Evolutionary conservation across 2,888 invertebrate genomes (phyloP), one percentile per base, ranked within the genome.

Genomic region (Eupelmus urozonus): DNA sequence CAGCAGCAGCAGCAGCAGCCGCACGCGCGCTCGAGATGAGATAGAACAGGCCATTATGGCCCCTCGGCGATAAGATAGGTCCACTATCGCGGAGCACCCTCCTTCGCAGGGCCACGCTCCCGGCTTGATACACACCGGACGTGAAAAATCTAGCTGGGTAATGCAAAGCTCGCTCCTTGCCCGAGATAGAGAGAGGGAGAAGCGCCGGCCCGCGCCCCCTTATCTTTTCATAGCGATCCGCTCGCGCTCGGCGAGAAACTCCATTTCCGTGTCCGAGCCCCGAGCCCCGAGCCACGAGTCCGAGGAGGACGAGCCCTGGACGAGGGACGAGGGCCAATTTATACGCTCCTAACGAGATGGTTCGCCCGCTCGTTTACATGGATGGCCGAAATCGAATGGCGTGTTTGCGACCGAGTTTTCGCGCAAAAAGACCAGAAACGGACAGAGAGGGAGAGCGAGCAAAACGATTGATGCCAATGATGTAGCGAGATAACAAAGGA

Each of bases 231-330:
- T 87, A 84, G 85, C 85, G 86, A 88, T 88, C 88, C 82, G 73
- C 63, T 25, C 25, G 65, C 83, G 85, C 86, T 82, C 85, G 85
- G 86, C 85, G 86, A 87, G 87, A 87, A 80, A 78, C 88, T 89
- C 87, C 86, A 89, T 89, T 89, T 89, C 89, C 89, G 88, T 85
- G 87, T 85, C 84, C 85, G 85, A 86, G 84, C 82, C n/a, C n/a
- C n/a, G n/a, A 86, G 82, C n/a, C 2, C 3, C 20, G 16, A 18
- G 45, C 18, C 34, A 40, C 23, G 20, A n/a, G n/a, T n/a, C n/a
- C n/a, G 0, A 16, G 16, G 45, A 45, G 45, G 13, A 16, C 4
- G 45, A 45, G 45, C 4, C 5, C 3, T 16, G 23, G 20, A 2
- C 20, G 57, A 16, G 16, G 27, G 5, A 34, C 57, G 45, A 34